Conservation (phyloP, 2,113 vertebrate species). For the Seriola dumerili region DNA sequence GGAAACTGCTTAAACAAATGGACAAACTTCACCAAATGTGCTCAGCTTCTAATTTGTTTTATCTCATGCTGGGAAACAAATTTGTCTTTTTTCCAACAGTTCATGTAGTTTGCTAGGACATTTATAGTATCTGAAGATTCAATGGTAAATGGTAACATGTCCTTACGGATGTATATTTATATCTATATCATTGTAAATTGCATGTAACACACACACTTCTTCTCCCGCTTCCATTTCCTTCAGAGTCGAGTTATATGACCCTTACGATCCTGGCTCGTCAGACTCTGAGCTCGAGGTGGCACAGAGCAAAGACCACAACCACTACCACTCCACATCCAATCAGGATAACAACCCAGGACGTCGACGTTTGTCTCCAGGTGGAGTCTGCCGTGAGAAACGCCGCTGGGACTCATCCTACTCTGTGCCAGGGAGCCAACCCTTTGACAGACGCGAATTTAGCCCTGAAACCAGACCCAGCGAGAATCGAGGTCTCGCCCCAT, state of each 20-base stretch:
- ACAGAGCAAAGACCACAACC: background rate
- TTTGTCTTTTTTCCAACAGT: too few species aligned
- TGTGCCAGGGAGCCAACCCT: background rate
- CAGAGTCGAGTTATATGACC: conserved; percentile 74
- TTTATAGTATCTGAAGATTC: background rate
- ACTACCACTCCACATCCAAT: background rate
- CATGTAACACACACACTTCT: background rate
- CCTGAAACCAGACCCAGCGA: conserved; percentile 14
- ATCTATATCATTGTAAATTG: background rate
- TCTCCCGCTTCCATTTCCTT: background rate
- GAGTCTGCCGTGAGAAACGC: background rate
- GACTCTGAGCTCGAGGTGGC: conserved; percentile 53
- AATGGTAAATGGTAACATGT: background rate
- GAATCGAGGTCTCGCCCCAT: conserved; percentile 20
- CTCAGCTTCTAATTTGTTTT: background rate
- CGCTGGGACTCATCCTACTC: conserved; percentile 26
- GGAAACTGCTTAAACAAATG: background rate
- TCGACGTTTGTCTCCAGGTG: background rate
- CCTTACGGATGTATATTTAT: background rate
- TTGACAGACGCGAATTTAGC: conserved; percentile 5
- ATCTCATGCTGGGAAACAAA: background rate
- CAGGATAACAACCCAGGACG: background rate
- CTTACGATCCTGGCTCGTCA: conserved; percentile 47
- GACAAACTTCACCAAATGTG: background rate
- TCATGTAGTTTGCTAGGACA: background rate